Evolutionary conservation across 2,797 vertebrate genomes (phyloP).

Genomic region (Channa striata): DNA sequence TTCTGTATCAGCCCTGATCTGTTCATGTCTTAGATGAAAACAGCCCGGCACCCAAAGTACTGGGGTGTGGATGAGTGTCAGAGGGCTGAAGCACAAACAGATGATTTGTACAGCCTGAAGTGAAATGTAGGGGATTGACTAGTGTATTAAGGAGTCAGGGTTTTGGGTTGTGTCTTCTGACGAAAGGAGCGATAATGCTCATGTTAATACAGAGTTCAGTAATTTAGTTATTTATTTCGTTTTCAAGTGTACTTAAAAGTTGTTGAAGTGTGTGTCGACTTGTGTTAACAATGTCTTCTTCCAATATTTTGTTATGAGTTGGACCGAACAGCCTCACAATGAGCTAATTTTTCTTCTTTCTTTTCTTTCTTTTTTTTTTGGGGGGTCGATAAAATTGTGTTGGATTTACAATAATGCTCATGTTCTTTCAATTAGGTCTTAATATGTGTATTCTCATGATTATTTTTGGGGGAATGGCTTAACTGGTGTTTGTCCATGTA

Average conservation of each 20-base stretch:
- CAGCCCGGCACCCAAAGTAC: conserved; percentile 18
- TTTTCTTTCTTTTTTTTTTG: conserved; percentile 36
- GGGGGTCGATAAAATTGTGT: conserved; percentile 13
- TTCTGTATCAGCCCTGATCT: conserved; percentile 44
- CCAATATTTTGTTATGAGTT: conserved; percentile 13
- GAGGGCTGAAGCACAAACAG: conserved; percentile 15
- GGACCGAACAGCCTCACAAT: conserved; percentile 14
- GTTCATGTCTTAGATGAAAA: conserved; percentile 33
- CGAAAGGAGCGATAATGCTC: conserved; percentile 63
- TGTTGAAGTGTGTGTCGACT: conserved; percentile 43
- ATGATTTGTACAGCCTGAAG: conserved; percentile 29
- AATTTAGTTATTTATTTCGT: conserved; percentile 72
- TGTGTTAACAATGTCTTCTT: conserved; percentile 56
- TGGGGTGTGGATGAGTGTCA: conserved; percentile 31
- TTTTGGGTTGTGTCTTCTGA: conserved; percentile 41
- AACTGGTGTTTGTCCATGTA: conserved; percentile 9
- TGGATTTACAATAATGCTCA: conserved; percentile 36
- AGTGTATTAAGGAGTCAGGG: conserved; percentile 14
- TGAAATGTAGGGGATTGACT: conserved; percentile 19
- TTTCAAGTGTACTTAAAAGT: conserved; percentile 79
- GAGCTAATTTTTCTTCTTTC: not conserved
- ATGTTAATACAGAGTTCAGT: conserved; percentile 39
- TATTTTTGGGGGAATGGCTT: conserved; percentile 1
- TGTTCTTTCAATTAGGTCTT: conserved; percentile 39
- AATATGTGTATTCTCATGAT: conserved; percentile 15